A percentile compares a stretch with the other conserved stretches of the same genome.
Conservation (phyloP, 2,888 invertebrate genomes). For the Phlogophora meticulosa region DNA sequence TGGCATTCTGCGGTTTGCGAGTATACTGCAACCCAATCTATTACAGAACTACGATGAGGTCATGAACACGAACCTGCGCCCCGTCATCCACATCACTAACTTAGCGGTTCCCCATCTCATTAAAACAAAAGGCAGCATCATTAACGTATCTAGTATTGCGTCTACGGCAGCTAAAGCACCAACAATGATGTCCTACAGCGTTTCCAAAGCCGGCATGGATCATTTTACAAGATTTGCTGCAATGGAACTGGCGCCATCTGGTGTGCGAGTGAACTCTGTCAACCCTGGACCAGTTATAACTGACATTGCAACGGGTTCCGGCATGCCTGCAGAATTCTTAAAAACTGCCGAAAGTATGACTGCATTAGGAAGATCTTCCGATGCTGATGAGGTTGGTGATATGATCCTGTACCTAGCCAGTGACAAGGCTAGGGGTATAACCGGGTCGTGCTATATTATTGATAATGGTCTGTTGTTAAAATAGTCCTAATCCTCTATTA, state of each 20-base stretch:
- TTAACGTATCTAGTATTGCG: slow-evolving; percentile 69
- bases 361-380: slow-evolving; percentile 26
- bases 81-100: slow-evolving; percentile 62
- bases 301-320: slow-evolving; percentile 80
- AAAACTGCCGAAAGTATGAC: background rate
- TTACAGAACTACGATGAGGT: slow-evolving; percentile 64
- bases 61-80: slow-evolving; percentile 67
- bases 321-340: background rate
- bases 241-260: slow-evolving; percentile 93
- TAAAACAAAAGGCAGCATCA: slow-evolving; percentile 68
- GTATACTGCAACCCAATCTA: slow-evolving; percentile 45
- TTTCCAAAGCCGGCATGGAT: slow-evolving; percentile 71
- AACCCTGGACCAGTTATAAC: slow-evolving; percentile 80
- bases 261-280: slow-evolving; percentile 92
- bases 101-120: slow-evolving; percentile 66
- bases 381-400: slow-evolving; percentile 48
- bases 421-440: slow-evolving; percentile 31
- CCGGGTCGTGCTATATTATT: slow-evolving; percentile 35
- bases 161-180: slow-evolving; percentile 83
- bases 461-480: slow-evolving; percentile 31
- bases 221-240: slow-evolving; percentile 71
- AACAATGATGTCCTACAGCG: slow-evolving; percentile 85
- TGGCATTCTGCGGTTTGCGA: slow-evolving; percentile 51
- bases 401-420: slow-evolving; percentile 66
- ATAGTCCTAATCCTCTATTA: background rate